Percentiles rank a stretch among this genome's conserved stretches.
Conservation (phyloP, 1,140 invertebrate genomes). For the Brachystomella parvula region DNA sequence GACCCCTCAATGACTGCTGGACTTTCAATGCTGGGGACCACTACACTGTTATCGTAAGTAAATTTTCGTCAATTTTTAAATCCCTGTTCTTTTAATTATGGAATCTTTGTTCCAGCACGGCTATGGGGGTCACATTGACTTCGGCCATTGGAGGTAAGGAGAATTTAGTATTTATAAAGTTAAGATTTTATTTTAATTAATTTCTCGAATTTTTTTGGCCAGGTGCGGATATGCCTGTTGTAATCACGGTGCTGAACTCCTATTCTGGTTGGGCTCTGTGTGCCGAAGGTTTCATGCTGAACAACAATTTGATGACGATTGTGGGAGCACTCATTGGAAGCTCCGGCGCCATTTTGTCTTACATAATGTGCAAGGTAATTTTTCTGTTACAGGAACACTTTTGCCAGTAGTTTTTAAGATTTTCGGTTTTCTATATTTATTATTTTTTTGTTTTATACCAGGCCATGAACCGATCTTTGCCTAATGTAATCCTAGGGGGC, state of each 20-base stretch:
- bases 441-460: conserved; percentile 40
- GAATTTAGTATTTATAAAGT: conserved; percentile 6
- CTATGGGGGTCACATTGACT: conserved; percentile 59
- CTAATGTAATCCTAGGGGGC: conserved; percentile 82
- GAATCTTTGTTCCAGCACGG: too few relatives aligned
- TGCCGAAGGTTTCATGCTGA: conserved; percentile 88
- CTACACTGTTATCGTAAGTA: conserved; percentile 62
- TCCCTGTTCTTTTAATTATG: too few relatives aligned
- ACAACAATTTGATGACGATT: conserved; percentile 86
- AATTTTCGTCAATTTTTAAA: too few relatives aligned
- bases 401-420: too few relatives aligned
- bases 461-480: conserved; percentile 85
- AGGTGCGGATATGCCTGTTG: conserved; percentile 87
- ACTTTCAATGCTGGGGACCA: conserved; percentile 60
- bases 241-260: conserved; percentile 84
- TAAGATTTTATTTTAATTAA: conserved; percentile 19
- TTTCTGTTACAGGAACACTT: neutral
- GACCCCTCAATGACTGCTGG: conserved; percentile 57
- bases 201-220: neutral
- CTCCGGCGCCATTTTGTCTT: conserved; percentile 82
- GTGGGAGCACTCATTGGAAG: conserved; percentile 84
- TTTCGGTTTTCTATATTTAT: neutral
- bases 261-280: conserved; percentile 74
- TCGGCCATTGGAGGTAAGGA: conserved; percentile 72
- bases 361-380: conserved; percentile 85